A percentile compares a stretch with the other conserved stretches of the same genome.
These are phyloP conservation scores for Plectropomus leopardus DNA, from an alignment of 2,113 vertebrate species.

Conservation along the genomic window DNA sequence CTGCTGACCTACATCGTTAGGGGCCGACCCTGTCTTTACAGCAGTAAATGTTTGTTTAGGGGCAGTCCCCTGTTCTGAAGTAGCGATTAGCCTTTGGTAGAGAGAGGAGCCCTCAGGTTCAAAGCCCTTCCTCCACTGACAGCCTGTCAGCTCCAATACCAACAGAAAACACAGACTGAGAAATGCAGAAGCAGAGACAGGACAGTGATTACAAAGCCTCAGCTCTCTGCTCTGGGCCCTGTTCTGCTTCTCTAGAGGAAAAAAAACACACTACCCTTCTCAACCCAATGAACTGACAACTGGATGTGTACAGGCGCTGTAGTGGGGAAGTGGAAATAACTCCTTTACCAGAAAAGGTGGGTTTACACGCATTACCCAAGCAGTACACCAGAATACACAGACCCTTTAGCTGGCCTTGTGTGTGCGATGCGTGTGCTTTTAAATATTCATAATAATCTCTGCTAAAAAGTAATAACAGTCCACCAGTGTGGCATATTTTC, in stretches of 20 bases:
- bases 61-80: constrained; percentile 71
- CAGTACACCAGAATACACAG: constrained; percentile 24
- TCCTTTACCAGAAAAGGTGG: constrained; percentile 2
- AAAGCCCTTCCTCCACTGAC: constrained; percentile 77
- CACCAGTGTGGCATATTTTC: background rate
- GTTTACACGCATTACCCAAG: constrained; percentile 38
- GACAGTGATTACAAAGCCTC: constrained; percentile 71
- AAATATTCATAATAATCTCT: background rate
- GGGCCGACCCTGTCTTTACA: constrained; percentile 77
- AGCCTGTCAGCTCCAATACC: constrained; percentile 79
- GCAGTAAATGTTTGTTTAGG: constrained; percentile 82
- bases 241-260: constrained; percentile 49
- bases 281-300: constrained; percentile 65
- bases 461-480: background rate
- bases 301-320: constrained; percentile 39
- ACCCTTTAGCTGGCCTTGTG: background rate
- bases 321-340: constrained; percentile 46
- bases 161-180: constrained; percentile 73
- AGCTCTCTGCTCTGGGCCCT: constrained; percentile 51
- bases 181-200: constrained; percentile 64
- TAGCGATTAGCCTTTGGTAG: constrained; percentile 78
- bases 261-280: constrained; percentile 37
- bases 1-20: constrained; percentile 76
- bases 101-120: constrained; percentile 77
- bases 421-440: background rate